Evolutionary conservation across 2,113 vertebrate species (phyloP), one percentile per base, ranked within the genome.

Genomic region (Pangasianodon gigas): DNA sequence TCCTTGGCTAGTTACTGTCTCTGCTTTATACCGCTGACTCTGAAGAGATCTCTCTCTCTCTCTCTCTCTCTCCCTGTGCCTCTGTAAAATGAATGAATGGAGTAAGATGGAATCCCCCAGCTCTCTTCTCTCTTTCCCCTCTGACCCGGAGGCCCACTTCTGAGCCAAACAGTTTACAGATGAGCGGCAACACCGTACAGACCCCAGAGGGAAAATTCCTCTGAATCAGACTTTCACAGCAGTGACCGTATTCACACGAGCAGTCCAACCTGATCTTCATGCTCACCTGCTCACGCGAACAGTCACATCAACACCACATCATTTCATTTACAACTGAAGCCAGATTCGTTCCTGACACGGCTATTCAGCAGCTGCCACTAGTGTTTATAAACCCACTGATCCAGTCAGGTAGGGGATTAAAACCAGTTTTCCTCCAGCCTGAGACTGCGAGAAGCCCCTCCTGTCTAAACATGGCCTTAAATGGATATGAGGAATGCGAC

Each of bases 141-240:
- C 67, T 32, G 81, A 84, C 81, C 80, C 29, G 37, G 88, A 71
- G 81, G 88, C 82, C 67, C 67, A 60, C 10, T 41, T 84, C 29
- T 77, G 67, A 77, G 16, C 14, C 67, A 84, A 74, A 85, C 81
- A 89, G 82, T 84, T 89, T 85, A 85, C 88, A 85, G 82, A 89
- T 89, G 88, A 94, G 94, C 93, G 19, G 2, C 89, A 71, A 24
- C 26, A 46, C 32, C 62, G 24, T 32, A 29, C 71, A 48, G 46
- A 8, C 58, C 74, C 94, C 95, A 91, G 85, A 95, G 95, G 95
- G 95, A 94, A 90, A 77, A 86, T 46, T 29, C 44, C 81, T 37
- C 87, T 71, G 62, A 84, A 51, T 84, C 58, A 69, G 58, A 69
- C 37, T 44, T 46, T 56, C 51, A 37, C 88, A 75, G 37, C 29